Base-by-base conservation (phyloP, 2,113 vertebrate genomes). In the Australoheros scitulus region DNA sequence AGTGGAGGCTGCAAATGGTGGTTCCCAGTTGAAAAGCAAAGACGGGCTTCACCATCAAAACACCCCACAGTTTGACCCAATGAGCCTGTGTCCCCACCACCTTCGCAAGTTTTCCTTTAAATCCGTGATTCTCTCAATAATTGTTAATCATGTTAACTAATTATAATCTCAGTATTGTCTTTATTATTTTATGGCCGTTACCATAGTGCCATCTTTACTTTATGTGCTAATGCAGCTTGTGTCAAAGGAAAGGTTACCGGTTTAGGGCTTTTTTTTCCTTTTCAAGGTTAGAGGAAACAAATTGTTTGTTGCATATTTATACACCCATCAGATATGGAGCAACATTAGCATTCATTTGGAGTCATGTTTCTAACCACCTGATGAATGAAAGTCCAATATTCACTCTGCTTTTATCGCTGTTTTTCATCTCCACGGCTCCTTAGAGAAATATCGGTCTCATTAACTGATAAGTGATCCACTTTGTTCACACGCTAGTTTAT, bases 311-410 rank as follows among this genome's bases (percentile, higher is more conserved):
- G 56, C 15, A 63, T 56, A 50, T 81, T 76, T 78, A 38, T 65
- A 47, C 36, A 74, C 14, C 1, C 11, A 86, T 74, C 57, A 81
- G 47, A 86, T 81, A 57, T 47, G 63, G 63, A 74, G 20, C 57
- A 36, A 17, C 61, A 78, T 86, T 86, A 77, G 63, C 75, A 86
- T 86, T 81, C 79, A 86, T 77, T 58, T 55, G 43, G 55, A 81
- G 75, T 78, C 63, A 81, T 86, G 63, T 81, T 77, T 86, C 63
- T 20, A 41, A 18, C 79, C 61, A 86, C 61, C 79, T 86, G 84
- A 72, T 86, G 72, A 81, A 85, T 76, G 43, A 26, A 52, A 81
- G 74, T 81, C 58, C 11, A 72, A 86, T 78, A 81, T 81, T 63
- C n/a, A 36, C 36, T 57, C 13, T 14, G 34, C 50, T 63, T 85